These are phyloP conservation scores for Leucophenga varia DNA, from an alignment of 1,140 invertebrate genomes.

Conservation along the genomic window DNA sequence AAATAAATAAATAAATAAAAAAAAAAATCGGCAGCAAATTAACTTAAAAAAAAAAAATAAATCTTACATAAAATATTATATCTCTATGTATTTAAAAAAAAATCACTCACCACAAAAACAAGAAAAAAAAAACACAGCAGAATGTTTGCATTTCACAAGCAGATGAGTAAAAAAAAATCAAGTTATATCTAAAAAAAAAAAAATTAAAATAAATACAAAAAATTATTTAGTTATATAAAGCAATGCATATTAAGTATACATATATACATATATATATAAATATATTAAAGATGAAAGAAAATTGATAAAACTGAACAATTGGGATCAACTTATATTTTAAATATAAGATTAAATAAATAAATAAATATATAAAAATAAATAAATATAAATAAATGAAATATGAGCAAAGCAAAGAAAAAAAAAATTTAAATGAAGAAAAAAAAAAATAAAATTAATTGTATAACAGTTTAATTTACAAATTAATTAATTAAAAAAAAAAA, in stretches of 20 bases:
- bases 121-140: too few relatives aligned
- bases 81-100: not conserved
- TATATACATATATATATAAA: conserved; percentile 3
- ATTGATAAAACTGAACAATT: conserved; percentile 57
- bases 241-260: not conserved
- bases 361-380: conserved; percentile 20
- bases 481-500: not conserved
- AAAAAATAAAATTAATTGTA: not conserved
- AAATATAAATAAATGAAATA: conserved; percentile 28
- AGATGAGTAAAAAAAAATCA: conserved; percentile 11
- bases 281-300: conserved; percentile 40
- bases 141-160: too few relatives aligned
- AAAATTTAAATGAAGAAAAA: conserved; percentile 7
- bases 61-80: conserved; percentile 10
- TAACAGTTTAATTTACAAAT: too few relatives aligned
- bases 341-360: conserved; percentile 53
- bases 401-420: conserved; percentile 15
- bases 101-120: not conserved
- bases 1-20: conserved; percentile 2
- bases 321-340: conserved; percentile 57
- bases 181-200: conserved; percentile 30
- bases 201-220: conserved; percentile 38
- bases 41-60: conserved; percentile 22
- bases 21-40: conserved; percentile 8
- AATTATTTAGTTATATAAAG: conserved; percentile 14